Percentiles rank a stretch among this genome's conserved stretches.
These are phyloP conservation scores for Anas platyrhynchos DNA, from an alignment of 2,113 vertebrate genomes.

Conservation along the genomic window DNA sequence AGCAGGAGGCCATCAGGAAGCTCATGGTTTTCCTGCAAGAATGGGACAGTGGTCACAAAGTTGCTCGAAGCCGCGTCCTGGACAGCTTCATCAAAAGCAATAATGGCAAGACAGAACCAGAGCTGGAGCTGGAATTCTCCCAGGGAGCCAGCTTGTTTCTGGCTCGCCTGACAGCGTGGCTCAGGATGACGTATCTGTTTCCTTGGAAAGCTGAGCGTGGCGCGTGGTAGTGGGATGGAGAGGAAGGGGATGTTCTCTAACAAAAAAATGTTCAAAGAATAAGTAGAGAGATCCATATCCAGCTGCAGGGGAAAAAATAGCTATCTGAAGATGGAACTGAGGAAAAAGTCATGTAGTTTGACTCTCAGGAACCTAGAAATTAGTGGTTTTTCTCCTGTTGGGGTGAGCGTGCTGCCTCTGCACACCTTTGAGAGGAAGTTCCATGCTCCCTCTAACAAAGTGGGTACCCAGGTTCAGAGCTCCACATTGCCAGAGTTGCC, in stretches of 20 bases:
- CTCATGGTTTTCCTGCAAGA: slow-evolving; percentile 81
- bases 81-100: slow-evolving; percentile 78
- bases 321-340: not conserved
- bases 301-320: not conserved
- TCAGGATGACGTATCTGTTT: slow-evolving; percentile 85
- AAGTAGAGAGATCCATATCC: not conserved
- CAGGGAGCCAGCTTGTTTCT: slow-evolving; percentile 87
- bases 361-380: not conserved
- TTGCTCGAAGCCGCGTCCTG: slow-evolving; percentile 71
- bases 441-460: not conserved
- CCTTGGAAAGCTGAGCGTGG: not conserved
- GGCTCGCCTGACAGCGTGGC: slow-evolving; percentile 82
- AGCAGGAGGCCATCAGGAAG: slow-evolving; percentile 75
- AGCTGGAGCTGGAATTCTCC: slow-evolving; percentile 86
- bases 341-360: not conserved
- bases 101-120: slow-evolving; percentile 78
- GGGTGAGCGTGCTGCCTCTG: not conserved
- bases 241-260: not conserved
- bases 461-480: not conserved
- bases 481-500: not conserved
- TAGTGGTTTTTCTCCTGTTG: not conserved
- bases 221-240: not conserved
- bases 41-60: slow-evolving; percentile 80
- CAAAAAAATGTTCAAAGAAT: not conserved
- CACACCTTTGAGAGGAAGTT: not conserved